These are phyloP conservation scores for Sphinx pinastri DNA, from an alignment of 2,888 invertebrate species.

Conservation along the genomic window DNA sequence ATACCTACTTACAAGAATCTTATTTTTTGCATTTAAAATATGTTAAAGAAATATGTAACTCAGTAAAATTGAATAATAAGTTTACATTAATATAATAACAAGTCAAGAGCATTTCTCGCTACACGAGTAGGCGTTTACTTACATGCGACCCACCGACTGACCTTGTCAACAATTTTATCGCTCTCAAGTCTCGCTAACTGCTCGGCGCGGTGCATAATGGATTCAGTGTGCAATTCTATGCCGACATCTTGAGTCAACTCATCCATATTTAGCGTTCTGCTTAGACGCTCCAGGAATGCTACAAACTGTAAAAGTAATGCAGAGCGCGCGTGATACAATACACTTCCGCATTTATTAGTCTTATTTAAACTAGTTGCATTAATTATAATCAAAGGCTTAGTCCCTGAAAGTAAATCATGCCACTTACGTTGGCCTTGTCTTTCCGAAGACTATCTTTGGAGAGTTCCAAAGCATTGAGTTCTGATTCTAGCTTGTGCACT, in stretches of 20 bases:
- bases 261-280: conserved; percentile 92
- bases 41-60: neutral
- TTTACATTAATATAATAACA: neutral
- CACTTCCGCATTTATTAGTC: conserved; percentile 16
- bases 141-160: conserved; percentile 57
- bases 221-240: conserved; percentile 92
- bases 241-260: conserved; percentile 92
- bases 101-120: conserved; percentile 19
- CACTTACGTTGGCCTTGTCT: conserved; percentile 90
- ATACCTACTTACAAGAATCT: too few relatives aligned
- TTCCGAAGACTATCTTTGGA: conserved; percentile 88
- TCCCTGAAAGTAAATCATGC: neutral
- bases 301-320: conserved; percentile 85
- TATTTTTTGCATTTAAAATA: neutral
- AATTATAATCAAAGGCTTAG: neutral
- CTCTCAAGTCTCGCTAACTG: conserved; percentile 91
- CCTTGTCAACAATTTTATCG: conserved; percentile 93
- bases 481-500: conserved; percentile 91
- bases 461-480: conserved; percentile 89
- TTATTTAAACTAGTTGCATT: neutral
- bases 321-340: conserved; percentile 2
- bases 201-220: conserved; percentile 92
- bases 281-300: conserved; percentile 92
- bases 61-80: neutral
- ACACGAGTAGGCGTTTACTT: conserved; percentile 29